phyloP scores from a whole-genome alignment of 2,797 vertebrate species.

The Siniperca undulata region DNA sequence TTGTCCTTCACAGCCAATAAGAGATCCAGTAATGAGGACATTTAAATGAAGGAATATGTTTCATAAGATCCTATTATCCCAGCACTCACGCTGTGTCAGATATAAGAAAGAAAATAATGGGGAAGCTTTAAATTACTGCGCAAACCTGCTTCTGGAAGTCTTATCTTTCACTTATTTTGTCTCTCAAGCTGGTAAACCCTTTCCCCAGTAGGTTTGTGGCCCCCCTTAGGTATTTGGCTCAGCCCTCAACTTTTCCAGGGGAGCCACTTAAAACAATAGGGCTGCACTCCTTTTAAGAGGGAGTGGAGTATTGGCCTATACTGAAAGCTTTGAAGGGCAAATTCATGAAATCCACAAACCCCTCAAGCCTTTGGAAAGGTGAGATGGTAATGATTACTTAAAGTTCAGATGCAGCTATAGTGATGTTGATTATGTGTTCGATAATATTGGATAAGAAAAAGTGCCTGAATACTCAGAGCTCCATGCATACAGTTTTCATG shows the following conservation, averaged over 20 bases:
- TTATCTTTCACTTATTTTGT: conserved; percentile 22
- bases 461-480: background rate
- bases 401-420: background rate
- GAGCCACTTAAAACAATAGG: conserved; percentile 10
- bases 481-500: background rate
- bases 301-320: background rate
- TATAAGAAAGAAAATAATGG: conserved; percentile 19
- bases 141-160: background rate
- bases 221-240: background rate
- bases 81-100: conserved; percentile 9
- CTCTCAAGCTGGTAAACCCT: background rate
- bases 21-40: conserved; percentile 29
- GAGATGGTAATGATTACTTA: conserved; percentile 2
- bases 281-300: background rate
- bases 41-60: conserved; percentile 49
- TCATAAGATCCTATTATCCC: conserved; percentile 28
- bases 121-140: conserved; percentile 3
- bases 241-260: conserved; percentile 6
- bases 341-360: background rate
- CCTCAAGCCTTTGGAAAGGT: background rate
- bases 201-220: background rate
- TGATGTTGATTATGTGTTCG: background rate
- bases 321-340: background rate
- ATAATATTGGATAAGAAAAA: background rate
- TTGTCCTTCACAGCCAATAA: conserved; percentile 7